phyloP scores from a whole-genome alignment of 1,140 invertebrate species.

The Heliconius himera region DNA sequence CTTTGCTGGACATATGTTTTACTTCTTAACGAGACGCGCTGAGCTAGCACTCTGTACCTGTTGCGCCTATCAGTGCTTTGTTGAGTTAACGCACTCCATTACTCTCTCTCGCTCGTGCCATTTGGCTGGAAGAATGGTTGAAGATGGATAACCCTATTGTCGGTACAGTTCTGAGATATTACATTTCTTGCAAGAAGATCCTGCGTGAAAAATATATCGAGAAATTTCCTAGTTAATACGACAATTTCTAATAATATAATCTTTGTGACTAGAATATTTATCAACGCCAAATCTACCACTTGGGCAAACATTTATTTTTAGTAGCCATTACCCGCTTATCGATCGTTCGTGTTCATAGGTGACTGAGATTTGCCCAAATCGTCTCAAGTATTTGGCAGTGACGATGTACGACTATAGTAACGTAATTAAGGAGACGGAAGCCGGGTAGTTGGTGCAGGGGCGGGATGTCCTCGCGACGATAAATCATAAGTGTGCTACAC shows the following conservation, averaged over 20 bases:
- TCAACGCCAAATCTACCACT: too few species aligned
- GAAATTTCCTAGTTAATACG: neutral
- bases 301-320: too few species aligned
- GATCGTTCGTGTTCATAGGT: constrained; percentile 14
- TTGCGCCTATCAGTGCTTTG: constrained; percentile 28
- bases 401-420: constrained; percentile 56
- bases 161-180: neutral
- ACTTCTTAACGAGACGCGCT: constrained; percentile 24
- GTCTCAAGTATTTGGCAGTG: constrained; percentile 67
- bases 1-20: constrained; percentile 35
- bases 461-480: constrained; percentile 75
- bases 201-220: constrained; percentile 9
- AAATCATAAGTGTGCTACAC: constrained; percentile 79
- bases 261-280: too few species aligned
- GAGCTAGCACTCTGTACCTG: constrained; percentile 11
- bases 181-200: neutral
- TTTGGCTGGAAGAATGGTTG: neutral
- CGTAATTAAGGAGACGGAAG: constrained; percentile 75
- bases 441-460: constrained; percentile 72
- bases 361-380: constrained; percentile 26
- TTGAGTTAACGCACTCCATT: constrained; percentile 23
- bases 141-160: neutral
- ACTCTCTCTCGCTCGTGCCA: constrained; percentile 1
- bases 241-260: too few species aligned
- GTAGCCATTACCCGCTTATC: neutral